Conservation (phyloP, 2,888 invertebrate genomes). For the Malacosoma neustria region DNA sequence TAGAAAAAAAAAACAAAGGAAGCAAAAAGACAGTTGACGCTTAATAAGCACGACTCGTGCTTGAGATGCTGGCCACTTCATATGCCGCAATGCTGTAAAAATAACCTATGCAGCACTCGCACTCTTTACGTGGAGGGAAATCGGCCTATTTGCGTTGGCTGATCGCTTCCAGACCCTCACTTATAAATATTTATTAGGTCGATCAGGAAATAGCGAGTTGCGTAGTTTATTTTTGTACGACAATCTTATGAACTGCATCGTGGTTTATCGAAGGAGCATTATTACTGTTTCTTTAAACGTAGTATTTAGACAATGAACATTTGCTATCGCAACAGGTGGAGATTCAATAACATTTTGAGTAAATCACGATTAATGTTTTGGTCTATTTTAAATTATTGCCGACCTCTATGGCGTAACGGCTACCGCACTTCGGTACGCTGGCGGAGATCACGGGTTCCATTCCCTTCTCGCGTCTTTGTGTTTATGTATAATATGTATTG, state of each 20-base stretch:
- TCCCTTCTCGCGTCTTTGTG: too few species aligned
- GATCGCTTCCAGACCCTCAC: slow-evolving; percentile 55
- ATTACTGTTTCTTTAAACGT: background rate
- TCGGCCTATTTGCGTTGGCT: slow-evolving; percentile 42
- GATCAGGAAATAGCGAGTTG: slow-evolving; percentile 54
- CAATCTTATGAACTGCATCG: slow-evolving; percentile 10
- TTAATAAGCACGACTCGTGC: slow-evolving; percentile 7
- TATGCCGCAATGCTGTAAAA: slow-evolving; percentile 51
- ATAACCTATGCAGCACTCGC: slow-evolving; percentile 36
- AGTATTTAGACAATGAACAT: background rate
- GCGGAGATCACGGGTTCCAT: too few species aligned
- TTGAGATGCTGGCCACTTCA: slow-evolving; percentile 19
- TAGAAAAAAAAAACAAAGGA: too few species aligned
- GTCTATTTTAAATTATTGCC: too few species aligned
- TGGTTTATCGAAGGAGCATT: background rate
- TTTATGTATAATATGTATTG: too few species aligned
- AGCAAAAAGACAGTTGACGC: too few species aligned
- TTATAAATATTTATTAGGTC: slow-evolving; percentile 51
- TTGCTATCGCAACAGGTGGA: too few species aligned
- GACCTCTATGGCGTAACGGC: too few species aligned
- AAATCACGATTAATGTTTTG: too few species aligned
- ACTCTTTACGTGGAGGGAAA: slow-evolving; percentile 21
- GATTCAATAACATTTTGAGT: too few species aligned
- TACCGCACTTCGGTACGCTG: too few species aligned
- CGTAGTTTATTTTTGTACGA: slow-evolving; percentile 46